phyloP scores from a whole-genome alignment of 2,113 vertebrate genomes.

The Semicossyphus pulcher region DNA sequence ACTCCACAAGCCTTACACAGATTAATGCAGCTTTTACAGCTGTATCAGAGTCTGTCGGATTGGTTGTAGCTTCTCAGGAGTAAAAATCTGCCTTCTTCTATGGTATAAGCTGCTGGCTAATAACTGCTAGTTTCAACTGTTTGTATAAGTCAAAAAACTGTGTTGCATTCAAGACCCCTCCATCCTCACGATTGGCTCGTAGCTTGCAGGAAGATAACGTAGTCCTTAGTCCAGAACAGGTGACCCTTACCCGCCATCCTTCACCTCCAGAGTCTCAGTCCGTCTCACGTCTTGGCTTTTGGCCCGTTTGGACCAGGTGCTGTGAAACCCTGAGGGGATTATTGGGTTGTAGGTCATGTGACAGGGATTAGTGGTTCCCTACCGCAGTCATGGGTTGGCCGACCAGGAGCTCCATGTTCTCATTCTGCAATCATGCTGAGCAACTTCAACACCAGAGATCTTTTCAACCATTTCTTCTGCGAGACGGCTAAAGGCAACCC shows the following conservation, averaged over 20 bases:
- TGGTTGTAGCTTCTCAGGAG: neutral
- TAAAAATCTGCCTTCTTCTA: neutral
- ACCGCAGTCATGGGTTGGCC: constrained; percentile 76
- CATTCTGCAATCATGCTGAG: constrained; percentile 82
- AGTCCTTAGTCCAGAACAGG: constrained; percentile 16
- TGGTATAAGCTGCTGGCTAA: no score
- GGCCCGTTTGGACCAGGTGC: constrained; percentile 74
- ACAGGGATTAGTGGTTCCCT: constrained; percentile 82
- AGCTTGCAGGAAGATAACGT: neutral
- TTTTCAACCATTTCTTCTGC: constrained; percentile 86
- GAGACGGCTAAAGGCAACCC: constrained; percentile 85
- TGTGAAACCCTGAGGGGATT: constrained; percentile 78
- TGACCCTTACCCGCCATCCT: constrained; percentile 10
- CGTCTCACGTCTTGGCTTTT: constrained; percentile 57
- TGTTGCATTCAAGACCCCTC: neutral
- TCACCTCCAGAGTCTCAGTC: constrained; percentile 19
- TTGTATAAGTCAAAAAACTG: neutral
- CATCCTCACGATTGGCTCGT: neutral
- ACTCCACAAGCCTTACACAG: neutral
- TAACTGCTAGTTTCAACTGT: no score
- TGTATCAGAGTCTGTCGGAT: no score
- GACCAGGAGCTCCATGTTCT: constrained; percentile 67
- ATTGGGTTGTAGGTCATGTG: constrained; percentile 83
- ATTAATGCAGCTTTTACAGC: constrained; percentile 5
- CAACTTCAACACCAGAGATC: constrained; percentile 85